Evolutionary conservation across 2,797 vertebrate genomes (phyloP), one percentile per base, ranked within the genome.

Genomic region (Mormyrops boulengeri): DNA sequence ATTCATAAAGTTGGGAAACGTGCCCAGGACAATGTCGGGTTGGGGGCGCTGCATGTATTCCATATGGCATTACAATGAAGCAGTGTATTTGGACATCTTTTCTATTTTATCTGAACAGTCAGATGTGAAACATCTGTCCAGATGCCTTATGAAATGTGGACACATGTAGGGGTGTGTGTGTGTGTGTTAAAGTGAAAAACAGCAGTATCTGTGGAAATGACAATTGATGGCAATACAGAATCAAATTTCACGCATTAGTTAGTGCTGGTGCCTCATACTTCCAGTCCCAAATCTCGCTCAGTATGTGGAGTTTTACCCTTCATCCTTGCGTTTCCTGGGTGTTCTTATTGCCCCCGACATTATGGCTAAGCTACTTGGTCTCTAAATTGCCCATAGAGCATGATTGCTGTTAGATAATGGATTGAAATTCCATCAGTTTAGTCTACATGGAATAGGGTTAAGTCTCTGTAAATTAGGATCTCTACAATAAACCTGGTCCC

Each of bases 11-110:
- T 87, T 26, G 85, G 26, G 84, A 87, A 49, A 49, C 52, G 12
- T 50, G 53, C 69, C 60, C 85, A 87, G 85, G 49, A 87, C 57
- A 80, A n/a, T 1, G 3, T 34, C 22, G 12, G 49, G 30, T 22
- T 69, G 44, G 69, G 69, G 69, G 69, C 9, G 14, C 34, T 49
- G 26, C 26, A 50, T 57, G 49, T 88, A 2, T 22, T 62, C 53
- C 2, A 62, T 57, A 88, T 88, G 77, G 66, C 60, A 62, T 88
- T 90, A 4, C 5, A 30, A 53, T 89, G 86, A 89, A 55, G 87
- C 50, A 41, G 52, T 66, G 26, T 41, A 52, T 66, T 19, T 90
- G 11, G 41, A 88, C 88, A 85, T 69, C 52, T 90, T 69, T 88
- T 88, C 57, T 41, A 77, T 86, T 38, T 17, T 50, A 49, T 89